Conservation (phyloP, 2,797 vertebrate genomes). For the Pipistrellus kuhlii region DNA sequence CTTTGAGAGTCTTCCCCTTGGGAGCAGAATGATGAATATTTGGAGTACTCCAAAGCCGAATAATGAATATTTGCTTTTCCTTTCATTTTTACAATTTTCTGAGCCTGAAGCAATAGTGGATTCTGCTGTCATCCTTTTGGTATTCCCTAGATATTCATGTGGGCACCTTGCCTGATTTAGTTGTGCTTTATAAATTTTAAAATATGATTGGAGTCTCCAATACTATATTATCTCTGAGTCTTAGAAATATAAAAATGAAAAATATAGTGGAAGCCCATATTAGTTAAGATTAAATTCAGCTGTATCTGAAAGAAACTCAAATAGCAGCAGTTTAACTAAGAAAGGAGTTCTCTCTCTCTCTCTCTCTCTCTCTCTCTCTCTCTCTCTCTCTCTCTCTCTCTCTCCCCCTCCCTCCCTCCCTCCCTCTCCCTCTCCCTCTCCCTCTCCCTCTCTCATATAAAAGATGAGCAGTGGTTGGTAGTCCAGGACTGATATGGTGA, state of each 20-base stretch:
- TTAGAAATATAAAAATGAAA: slow-evolving; percentile 47
- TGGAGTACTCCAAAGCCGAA: slow-evolving; percentile 38
- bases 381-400: background rate
- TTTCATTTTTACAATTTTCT: slow-evolving; percentile 23
- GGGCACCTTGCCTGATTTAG: slow-evolving; percentile 14
- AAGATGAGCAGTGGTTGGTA: background rate
- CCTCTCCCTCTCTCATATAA: background rate
- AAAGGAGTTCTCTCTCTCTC: no score
- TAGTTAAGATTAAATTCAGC: slow-evolving; percentile 41
- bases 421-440: no score
- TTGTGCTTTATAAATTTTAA: slow-evolving; percentile 67
- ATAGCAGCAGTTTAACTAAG: background rate
- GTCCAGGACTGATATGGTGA: background rate
- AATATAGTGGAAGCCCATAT: background rate
- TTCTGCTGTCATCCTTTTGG: background rate
- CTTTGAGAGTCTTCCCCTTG: slow-evolving; percentile 11
- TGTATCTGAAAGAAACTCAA: background rate
- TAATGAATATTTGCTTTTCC: slow-evolving; percentile 31
- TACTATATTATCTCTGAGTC: slow-evolving; percentile 6
- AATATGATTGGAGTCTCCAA: slow-evolving; percentile 22
- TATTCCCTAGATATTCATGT: slow-evolving; percentile 26
- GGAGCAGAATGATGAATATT: slow-evolving; percentile 38
- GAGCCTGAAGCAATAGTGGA: background rate
- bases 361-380: background rate
- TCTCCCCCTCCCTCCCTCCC: background rate